Evolutionary conservation across 92 coral and sea anemone genomes (phyloP), one percentile per base, ranked within the genome.

Genomic region (Zoanthus sociatus): DNA sequence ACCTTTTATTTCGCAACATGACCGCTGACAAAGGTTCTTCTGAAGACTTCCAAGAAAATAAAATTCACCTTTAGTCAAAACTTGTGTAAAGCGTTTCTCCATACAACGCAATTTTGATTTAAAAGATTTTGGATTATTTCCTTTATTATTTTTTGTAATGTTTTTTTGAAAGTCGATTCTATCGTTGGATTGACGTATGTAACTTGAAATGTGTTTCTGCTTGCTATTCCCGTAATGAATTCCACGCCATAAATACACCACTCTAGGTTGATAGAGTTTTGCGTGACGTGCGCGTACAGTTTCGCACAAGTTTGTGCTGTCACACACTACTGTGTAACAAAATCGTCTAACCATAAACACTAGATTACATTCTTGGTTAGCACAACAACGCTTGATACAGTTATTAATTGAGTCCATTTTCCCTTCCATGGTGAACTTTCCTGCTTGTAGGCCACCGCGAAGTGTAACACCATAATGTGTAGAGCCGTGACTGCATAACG

Each of bases 251-350:
- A 97, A 83, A 78, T 87, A 89, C 5, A 93, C 94, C 53, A 97
- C 89, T 61, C 89, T 92, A 0, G 99, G 95, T 13, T 89, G 77
- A 73, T 92, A 97, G 64, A 83, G 82, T 50, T 86, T 76, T 32
- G 87, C 90, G 44, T 91, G 95, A 46, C 90, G 87, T 21, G 93
- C 96, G 0, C 87, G 89, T 68, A 97, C 95, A 64, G 86, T 78
- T 50, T 90, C 90, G 70, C 99, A 97, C 75, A 94, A 84, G 9
- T 77, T 88, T 71, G 84, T 87, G 76, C 90, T 95, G 91, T 84
- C 94, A 66, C 99, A 97, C 21, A 91, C 87, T 16, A 97, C 99
- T 5, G 96, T 93, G 66, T 93, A 97, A 73, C 99, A 97, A 56
- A 91, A 90, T 1, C 74, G 87, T 66, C 84, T 91, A 15, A 95